Base-by-base conservation (phyloP, 2,888 invertebrate species). In the Sipha maydis region DNA sequence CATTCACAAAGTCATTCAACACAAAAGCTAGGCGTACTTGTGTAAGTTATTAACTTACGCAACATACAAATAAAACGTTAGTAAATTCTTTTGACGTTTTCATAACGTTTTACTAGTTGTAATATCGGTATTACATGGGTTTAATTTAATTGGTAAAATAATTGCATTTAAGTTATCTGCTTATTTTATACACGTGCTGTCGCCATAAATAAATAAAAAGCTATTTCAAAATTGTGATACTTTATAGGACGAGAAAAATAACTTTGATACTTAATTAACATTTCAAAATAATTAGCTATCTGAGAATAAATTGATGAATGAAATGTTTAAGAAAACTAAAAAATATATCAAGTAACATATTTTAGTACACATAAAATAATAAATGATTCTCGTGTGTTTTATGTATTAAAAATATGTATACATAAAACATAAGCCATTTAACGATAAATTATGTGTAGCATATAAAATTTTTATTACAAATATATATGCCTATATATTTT, bases 361-460 rank as follows among this genome's bases (percentile, higher is more conserved):
- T 69, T 71, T 71, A 78, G 7, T 48, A 78, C 34, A 31, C 48
- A n/a, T 48, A 54, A 85, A 69, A 77, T 77, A 69, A 77, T 31
- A n/a, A 67, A 77, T 77, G 69, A 48, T 77, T 67, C 11, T 77
- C 69, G 11, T 67, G n/a, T 25, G 67, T 77, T 82, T 69, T 69
- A 82, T 69, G 48, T 48, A 48, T 21, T 73, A 11, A 78, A 48
- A 31, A 48, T 61, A 69, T n/a, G n/a, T n/a, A n/a, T n/a, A n/a
- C 31, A 48, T 77, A 69, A 85, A 34, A 31, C 19, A 34, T 69
- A 85, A 85, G 78, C 19, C 69, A 34, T 78, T 85, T 85, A 85
- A 85, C 61, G 84, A 85, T 77, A 76, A 85, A 77, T 85, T 85
- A 85, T 67, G 77, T 85, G 76, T 76, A 41, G 19, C 77, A 19